phyloP scores from a whole-genome alignment of 2,797 vertebrate genomes.

The Neostethus bicornis region DNA sequence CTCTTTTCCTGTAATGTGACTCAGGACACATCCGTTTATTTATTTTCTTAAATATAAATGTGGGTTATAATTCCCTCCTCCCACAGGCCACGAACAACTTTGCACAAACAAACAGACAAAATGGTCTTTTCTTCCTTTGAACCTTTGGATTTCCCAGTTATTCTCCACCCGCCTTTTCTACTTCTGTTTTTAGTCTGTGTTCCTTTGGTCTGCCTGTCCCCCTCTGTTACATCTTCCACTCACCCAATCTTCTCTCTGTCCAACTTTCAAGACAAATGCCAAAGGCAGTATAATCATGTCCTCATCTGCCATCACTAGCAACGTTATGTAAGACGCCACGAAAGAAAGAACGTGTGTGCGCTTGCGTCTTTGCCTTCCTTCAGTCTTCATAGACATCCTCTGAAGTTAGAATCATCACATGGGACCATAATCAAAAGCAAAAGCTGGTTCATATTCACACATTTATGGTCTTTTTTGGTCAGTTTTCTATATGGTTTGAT shows the following conservation, averaged over 20 bases:
- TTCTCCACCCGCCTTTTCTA: constrained; percentile 17
- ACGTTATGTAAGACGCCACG: constrained; percentile 66
- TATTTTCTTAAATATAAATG: constrained; percentile 6
- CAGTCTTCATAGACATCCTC: constrained; percentile 47
- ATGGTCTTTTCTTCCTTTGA: constrained; percentile 5
- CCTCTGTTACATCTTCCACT: constrained; percentile 57
- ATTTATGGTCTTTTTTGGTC: constrained; percentile 8
- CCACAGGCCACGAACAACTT: constrained; percentile 20
- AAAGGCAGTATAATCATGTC: constrained; percentile 72
- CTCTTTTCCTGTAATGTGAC: too few relatives aligned
- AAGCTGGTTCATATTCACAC: constrained; percentile 9
- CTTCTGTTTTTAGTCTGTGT: constrained; percentile 23
- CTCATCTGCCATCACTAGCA: constrained; percentile 76
- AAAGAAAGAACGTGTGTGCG: constrained; percentile 35
- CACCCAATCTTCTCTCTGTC: constrained; percentile 66
- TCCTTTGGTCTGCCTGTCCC: constrained; percentile 38
- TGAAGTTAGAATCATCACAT: constrained; percentile 40
- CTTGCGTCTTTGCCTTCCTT: constrained; percentile 43
- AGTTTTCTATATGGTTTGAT: constrained; percentile 12
- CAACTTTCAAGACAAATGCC: constrained; percentile 74
- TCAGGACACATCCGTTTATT: too few relatives aligned
- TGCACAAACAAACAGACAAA: not conserved
- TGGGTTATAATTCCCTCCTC: constrained; percentile 28
- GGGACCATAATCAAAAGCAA: constrained; percentile 4
- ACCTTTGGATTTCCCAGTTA: constrained; percentile 6